Base-by-base conservation (phyloP, 1,140 invertebrate species). In the Halictus rubicundus region DNA sequence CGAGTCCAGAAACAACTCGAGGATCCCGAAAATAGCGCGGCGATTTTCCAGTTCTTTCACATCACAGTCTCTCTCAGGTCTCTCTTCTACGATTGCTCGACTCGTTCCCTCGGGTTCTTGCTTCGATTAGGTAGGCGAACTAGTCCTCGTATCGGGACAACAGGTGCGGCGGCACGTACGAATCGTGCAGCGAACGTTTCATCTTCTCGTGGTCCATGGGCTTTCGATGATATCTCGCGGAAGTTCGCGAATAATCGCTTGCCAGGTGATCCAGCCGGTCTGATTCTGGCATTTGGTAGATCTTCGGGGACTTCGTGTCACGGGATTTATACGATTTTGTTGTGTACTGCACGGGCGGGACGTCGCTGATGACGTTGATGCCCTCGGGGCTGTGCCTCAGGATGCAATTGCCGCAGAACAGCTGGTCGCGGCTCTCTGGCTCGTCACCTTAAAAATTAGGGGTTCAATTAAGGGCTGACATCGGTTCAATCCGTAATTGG, bases 291-390 rank as follows among this genome's bases (percentile, higher is more conserved):
- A 75, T 61, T 39, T 83, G 81, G 46, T 84, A 81, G 21, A 69
- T 74, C 68, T 46, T 54, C 19, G 83, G 66, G 19, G 78, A 69
- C 52, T 75, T 87, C 8, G 16, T 12, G 8, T 82, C 70, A 0
- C 78, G 85, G 10, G 77, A 61, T 59, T 76, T 78, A 25, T 78
- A 79, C 10, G 78, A 23, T 72, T 86, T 88, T 21, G 42, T 63
- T 1, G 68, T 32, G 27, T 79, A 65, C 2, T 64, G 32, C 27
- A 70, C 21, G n/a, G 65, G 12, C 19, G 80, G 68, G 52, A 70
- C 64, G 59, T 78, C 75, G 59, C 27, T 61, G 27, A 23, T 0
- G 25, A 21, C 32, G 19, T 42, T 68, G 5, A 68, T 25, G 63
- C 68, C 59, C 10, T 76, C 76, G 21, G 64, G 8, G 42, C 37